Evolutionary conservation across 1,140 invertebrate species (phyloP).

Genomic region (Trissolcus basalis): DNA sequence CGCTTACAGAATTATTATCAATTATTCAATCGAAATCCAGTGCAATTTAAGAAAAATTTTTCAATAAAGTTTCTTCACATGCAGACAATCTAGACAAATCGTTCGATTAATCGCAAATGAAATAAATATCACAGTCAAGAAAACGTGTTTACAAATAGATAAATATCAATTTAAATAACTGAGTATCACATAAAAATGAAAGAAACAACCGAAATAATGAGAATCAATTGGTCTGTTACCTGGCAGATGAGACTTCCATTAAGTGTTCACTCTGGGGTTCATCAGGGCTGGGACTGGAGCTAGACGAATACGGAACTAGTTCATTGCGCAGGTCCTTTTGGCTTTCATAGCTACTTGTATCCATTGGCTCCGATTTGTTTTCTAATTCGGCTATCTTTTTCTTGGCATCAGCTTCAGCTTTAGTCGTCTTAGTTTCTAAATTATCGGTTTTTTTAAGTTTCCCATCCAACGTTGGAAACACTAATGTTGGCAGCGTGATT

Average conservation of each 20-base stretch:
- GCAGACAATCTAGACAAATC: conserved; percentile 4
- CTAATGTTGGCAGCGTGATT: conserved; percentile 71
- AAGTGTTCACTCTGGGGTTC: conserved; percentile 56
- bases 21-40: conserved; percentile 14
- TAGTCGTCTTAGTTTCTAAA: conserved; percentile 45
- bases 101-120: conserved; percentile 5
- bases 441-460: conserved; percentile 68
- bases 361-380: conserved; percentile 9
- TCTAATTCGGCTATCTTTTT: conserved; percentile 60
- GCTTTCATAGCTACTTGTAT: conserved; percentile 31
- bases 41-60: conserved; percentile 23
- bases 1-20: conserved; percentile 1
- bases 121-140: conserved; percentile 8
- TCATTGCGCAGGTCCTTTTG: conserved; percentile 27
- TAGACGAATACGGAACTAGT: conserved; percentile 63
- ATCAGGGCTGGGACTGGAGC: conserved; percentile 59
- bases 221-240: conserved; percentile 17
- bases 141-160: neutral
- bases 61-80: conserved; percentile 2
- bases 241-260: conserved; percentile 44
- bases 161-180: too few species aligned
- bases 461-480: conserved; percentile 72
- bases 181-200: neutral
- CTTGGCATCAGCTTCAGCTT: conserved; percentile 62
- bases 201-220: neutral